These are phyloP conservation scores for Saxicola maurus DNA, from an alignment of 2,797 vertebrate genomes.

Conservation along the genomic window DNA sequence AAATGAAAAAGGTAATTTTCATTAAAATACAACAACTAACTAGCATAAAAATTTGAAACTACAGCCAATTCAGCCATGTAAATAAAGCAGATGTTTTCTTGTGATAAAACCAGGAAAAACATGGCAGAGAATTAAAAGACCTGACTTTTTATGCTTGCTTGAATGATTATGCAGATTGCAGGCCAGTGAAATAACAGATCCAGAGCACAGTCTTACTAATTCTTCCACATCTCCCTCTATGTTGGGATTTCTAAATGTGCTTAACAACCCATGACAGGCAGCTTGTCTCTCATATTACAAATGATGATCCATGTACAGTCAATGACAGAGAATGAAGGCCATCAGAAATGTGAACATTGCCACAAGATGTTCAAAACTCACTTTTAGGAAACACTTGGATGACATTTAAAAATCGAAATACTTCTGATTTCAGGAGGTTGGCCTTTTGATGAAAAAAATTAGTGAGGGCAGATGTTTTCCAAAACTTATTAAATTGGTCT, in stretches of 20 bases:
- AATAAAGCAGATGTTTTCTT: conserved; percentile 52
- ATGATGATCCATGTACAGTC: not conserved
- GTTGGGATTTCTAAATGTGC: not conserved
- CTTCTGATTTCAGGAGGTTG: not conserved
- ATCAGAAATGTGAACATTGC: not conserved
- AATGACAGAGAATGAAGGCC: not conserved
- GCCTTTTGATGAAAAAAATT: not conserved
- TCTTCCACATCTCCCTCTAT: not conserved
- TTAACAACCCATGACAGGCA: not conserved
- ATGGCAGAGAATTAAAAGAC: not conserved
- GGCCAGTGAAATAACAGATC: not conserved
- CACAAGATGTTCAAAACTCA: not conserved
- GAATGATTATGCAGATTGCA: not conserved
- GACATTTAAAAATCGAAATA: not conserved
- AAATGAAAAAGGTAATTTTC: conserved; percentile 59
- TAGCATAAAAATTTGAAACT: conserved; percentile 14
- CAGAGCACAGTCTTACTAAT: not conserved
- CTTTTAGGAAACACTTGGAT: not conserved
- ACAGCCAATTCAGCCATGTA: conserved; percentile 24
- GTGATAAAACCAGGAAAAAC: not conserved
- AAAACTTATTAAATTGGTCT: not conserved
- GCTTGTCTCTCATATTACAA: not conserved
- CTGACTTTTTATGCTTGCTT: not conserved
- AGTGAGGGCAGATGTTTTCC: not conserved
- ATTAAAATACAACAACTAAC: conserved; percentile 39